Evolutionary conservation across 2,888 invertebrate species (phyloP), one percentile per base, ranked within the genome.

Genomic region (Neocrepidodera transversa): DNA sequence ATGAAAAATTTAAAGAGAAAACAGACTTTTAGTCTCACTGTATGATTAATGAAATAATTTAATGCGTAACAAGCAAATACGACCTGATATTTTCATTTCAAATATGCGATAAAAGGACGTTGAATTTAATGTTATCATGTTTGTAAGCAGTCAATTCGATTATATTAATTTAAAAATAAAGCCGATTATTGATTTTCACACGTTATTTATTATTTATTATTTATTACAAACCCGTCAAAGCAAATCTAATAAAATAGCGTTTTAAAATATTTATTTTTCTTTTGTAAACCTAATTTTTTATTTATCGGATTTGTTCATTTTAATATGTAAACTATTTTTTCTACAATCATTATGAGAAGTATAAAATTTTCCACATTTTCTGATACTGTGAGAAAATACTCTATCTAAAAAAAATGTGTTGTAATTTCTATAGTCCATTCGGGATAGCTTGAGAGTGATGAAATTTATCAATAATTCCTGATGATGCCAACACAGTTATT

Each of bases 71-170:
- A 45, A 40, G 58, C 67, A 68, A 69, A 70, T 68, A 66, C 66
- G 62, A 54, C 59, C 67, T 68, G 66, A 58, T 68, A 70, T 69
- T 67, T 68, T 65, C 68, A 68, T 69, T 70, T 70, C 48, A 52
- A 40, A 52, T 58, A 54, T n/a, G 8, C 18, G 61, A 61, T 61
- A 61, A 61, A 58, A 57, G 61, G 61, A 53, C 61, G 23, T 61
- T 61, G 57, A 61, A 58, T 61, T 48, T 49, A 28, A 5, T 30
- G 53, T 61, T 61, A 61, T 61, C 57, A 45, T 52, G 52, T 61
- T 57, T n/a, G n/a, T n/a, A n/a, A n/a, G n/a, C n/a, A n/a, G n/a
- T n/a, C n/a, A 43, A 30, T 50, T 53, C 18, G 48, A 59, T 54
- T 42, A 49, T 35, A 43, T 47, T 32, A 45, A 45, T 50, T 50